A percentile compares a stretch with the other conserved stretches of the same genome.
These are phyloP conservation scores for Scaptomyza flava DNA, from an alignment of 2,888 invertebrate genomes.

Conservation along the genomic window DNA sequence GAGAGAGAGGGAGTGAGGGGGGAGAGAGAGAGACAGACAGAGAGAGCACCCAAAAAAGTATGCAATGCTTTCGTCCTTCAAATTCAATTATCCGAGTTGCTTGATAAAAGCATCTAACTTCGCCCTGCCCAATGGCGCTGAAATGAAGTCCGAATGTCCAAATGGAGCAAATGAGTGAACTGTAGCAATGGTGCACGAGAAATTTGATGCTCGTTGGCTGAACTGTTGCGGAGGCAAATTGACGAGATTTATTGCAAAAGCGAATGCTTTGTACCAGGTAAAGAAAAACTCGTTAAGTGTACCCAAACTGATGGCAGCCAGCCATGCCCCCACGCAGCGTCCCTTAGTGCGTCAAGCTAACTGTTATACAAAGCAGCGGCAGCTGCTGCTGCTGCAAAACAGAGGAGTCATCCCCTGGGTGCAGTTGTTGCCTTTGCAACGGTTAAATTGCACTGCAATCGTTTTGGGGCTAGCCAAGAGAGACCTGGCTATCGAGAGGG, in stretches of 20 bases:
- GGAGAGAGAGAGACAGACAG: background rate
- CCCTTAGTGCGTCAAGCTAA: conserved; percentile 20
- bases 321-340: background rate
- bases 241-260: conserved; percentile 46
- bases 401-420: conserved; percentile 49
- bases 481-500: background rate
- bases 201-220: conserved; percentile 16
- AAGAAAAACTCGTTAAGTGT: conserved; percentile 5
- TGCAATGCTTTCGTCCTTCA: conserved; percentile 34
- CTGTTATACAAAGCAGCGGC: conserved; percentile 44
- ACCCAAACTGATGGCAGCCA: conserved; percentile 23
- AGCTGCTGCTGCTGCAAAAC: conserved; percentile 16
- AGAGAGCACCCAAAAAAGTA: conserved; percentile 24
- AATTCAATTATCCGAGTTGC: conserved; percentile 52
- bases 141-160: conserved; percentile 52
- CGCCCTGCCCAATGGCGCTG: conserved; percentile 50
- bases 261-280: conserved; percentile 14
- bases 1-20: background rate
- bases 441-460: conserved; percentile 53
- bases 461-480: conserved; percentile 18
- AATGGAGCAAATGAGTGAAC: conserved; percentile 50
- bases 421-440: conserved; percentile 63
- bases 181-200: conserved; percentile 42
- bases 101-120: background rate
- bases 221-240: conserved; percentile 11